phyloP scores from a whole-genome alignment of 2,888 invertebrate genomes.

The Chalcosyrphus nemorum region DNA sequence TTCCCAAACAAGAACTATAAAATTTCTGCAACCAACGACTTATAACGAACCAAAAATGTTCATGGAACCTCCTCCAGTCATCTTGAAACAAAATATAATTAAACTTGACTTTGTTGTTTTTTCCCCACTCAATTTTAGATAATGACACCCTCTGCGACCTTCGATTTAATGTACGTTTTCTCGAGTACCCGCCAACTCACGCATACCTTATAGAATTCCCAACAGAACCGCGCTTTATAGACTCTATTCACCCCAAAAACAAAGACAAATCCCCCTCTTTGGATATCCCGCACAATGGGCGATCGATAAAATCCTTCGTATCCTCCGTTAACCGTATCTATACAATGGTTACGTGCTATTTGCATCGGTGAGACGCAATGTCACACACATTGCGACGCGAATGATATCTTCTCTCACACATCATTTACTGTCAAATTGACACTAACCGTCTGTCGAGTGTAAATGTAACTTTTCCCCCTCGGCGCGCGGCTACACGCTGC shows the following conservation, averaged over 20 bases:
- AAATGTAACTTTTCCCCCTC: neutral
- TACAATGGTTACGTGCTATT: slow-evolving; percentile 6
- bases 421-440: slow-evolving; percentile 47
- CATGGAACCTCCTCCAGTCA: too few species aligned
- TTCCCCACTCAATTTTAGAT: too few species aligned
- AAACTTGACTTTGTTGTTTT: neutral
- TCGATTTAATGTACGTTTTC: neutral
- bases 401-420: slow-evolving; percentile 28
- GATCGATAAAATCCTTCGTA: neutral
- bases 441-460: slow-evolving; percentile 29
- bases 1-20: too few species aligned
- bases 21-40: too few species aligned
- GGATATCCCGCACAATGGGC: neutral
- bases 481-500: neutral
- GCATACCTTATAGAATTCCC: neutral
- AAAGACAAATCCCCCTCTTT: neutral
- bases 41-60: too few species aligned
- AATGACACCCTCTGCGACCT: neutral
- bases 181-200: neutral
- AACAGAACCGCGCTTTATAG: neutral
- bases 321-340: too few species aligned
- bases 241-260: neutral
- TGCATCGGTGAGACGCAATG: slow-evolving; percentile 13
- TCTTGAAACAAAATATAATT: neutral
- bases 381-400: slow-evolving; percentile 2